phyloP scores from a whole-genome alignment of 1,140 invertebrate species.

The Pachyrhynchus sulphureomaculatus region DNA sequence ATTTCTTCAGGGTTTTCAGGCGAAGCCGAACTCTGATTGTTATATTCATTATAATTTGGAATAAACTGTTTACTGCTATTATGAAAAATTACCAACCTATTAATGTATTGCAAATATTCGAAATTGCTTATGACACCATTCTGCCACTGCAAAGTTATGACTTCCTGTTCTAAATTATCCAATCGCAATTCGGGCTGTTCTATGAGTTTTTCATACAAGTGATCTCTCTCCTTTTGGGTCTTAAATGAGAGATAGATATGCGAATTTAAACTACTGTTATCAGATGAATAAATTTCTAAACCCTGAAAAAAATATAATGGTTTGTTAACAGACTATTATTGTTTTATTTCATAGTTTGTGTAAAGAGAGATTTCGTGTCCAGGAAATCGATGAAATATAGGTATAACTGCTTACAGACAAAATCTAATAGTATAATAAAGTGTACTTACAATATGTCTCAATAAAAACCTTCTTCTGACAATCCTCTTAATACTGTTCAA shows the following conservation, averaged over 20 bases:
- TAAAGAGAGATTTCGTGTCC: too few relatives aligned
- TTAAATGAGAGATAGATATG: constrained; percentile 69
- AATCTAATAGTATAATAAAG: too few relatives aligned
- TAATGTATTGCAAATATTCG: constrained; percentile 85
- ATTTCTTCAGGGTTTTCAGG: too few relatives aligned
- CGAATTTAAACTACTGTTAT: constrained; percentile 56
- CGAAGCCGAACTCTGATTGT: too few relatives aligned
- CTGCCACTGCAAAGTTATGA: constrained; percentile 84
- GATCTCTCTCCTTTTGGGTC: constrained; percentile 65
- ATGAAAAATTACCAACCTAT: constrained; percentile 64
- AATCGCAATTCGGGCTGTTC: constrained; percentile 64
- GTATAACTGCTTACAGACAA: too few relatives aligned
- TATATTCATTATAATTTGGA: too few relatives aligned
- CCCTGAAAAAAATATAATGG: too few relatives aligned
- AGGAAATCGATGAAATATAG: too few relatives aligned
- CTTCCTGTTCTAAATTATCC: constrained; percentile 68
- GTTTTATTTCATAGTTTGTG: too few relatives aligned
- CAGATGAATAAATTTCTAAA: constrained; percentile 72
- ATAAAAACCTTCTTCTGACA: constrained; percentile 78
- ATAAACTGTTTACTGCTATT: too few relatives aligned
- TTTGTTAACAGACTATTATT: too few relatives aligned
- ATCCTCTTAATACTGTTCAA: constrained; percentile 70
- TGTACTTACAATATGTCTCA: constrained; percentile 83
- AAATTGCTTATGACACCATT: constrained; percentile 86
- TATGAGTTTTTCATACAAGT: constrained; percentile 65